Evolutionary conservation across 1,140 invertebrate genomes (phyloP), one percentile per base, ranked within the genome.

Genomic region (Zaprionus vittiger): DNA sequence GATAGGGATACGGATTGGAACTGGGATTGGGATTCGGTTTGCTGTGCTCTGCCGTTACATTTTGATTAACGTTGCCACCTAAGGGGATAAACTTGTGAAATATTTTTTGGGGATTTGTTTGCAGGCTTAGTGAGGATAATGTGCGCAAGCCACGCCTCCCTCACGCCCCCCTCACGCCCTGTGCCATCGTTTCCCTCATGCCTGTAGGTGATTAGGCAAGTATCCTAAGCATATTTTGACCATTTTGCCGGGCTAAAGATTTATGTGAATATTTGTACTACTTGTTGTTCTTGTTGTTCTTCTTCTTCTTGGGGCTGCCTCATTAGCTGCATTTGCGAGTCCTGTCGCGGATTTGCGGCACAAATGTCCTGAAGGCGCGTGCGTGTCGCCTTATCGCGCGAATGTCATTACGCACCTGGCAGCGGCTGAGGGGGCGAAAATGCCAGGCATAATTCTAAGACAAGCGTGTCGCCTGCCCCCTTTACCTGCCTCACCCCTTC

Each of bases 31-130:
- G 44, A 56, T 57, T 54, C 31, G 63, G 56, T 52, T 66, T 62
- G 68, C 28, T 54, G 64, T 67, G 9, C 31, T 11, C 9, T 34
- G 31, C 72, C 82, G 41, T 83, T 81, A 77, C 73, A 90, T 90
- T 90, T 90, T 90, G 85, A 90, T 90, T 90, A 90, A 90, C 85
- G 85, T 79, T 74, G 76, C 85, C 79, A 90, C 85, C 85, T 90
- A 90, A 90, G 85, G 85, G 85, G 85, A 90, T 90, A 90, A 90
- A 90, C 64, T 90, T 90, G 85, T 90, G 85, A 90, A 90, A 90
- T 90, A 90, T 90, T 90, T 89, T 90, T 82, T 75, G 9, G 82
- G 85, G 85, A 90, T 90, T 90, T 90, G 85, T 24, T 24, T 80
- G 85, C 82, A n/a, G 85, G 89, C 85, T 90, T 90, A 90, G 65